Evolutionary conservation across 92 coral and sea anemone species (phyloP), one percentile per base, ranked within the genome.

Genomic region (Desmophyllum pertusum): DNA sequence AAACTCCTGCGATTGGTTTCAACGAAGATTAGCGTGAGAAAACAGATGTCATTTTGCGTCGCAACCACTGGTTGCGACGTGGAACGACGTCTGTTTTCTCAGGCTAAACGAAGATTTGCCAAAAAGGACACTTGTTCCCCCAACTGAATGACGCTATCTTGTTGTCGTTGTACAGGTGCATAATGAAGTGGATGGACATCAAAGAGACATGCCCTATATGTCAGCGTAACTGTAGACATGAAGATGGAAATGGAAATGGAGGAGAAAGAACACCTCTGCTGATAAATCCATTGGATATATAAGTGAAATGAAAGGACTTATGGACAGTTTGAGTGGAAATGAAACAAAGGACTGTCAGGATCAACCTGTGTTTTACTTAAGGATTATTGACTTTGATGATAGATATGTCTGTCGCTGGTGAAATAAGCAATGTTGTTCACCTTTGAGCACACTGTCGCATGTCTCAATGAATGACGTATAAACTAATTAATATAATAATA

Each of bases 111-210:
- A n/a, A n/a, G n/a, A n/a, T n/a, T n/a, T n/a, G n/a, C n/a, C n/a
- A n/a, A n/a, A n/a, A n/a, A n/a, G n/a, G n/a, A n/a, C n/a, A n/a
- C n/a, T n/a, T n/a, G n/a, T n/a, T n/a, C n/a, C n/a, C n/a, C n/a
- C n/a, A n/a, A n/a, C n/a, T n/a, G n/a, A n/a, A n/a, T n/a, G n/a
- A n/a, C n/a, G 9, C 50, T n/a, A 13, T 7, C 0, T 45, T 39
- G 80, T 83, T 41, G 40, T 10, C 19, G 8, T 5, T 29, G 17
- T 30, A 14, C 86, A 93, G 97, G 74, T 93, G 97, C 81, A 93
- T 93, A 38, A 91, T 93, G 94, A 91, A 91, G 85, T 93, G 97
- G 97, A 72, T 93, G 76, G 97, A 93, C 66, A 75, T 93, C 15
- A 91, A 89, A 78, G 91, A 83, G 35, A 85, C 91, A 18, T 93